A percentile compares a stretch with the other conserved stretches of the same genome.
These are phyloP conservation scores for Martes martes DNA, from an alignment of 2,113 vertebrate genomes.

Conservation along the genomic window DNA sequence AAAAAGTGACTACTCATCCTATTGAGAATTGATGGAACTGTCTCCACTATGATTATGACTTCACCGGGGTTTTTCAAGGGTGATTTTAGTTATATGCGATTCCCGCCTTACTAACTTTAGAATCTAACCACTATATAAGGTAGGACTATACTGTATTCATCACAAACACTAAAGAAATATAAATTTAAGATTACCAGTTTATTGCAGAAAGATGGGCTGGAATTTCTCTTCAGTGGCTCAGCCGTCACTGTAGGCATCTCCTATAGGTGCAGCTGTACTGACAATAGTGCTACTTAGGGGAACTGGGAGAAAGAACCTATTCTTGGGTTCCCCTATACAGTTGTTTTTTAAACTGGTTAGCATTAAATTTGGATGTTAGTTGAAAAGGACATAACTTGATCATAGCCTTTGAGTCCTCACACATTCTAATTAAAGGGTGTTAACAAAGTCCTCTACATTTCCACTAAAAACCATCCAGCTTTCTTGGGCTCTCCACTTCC, in stretches of 20 bases:
- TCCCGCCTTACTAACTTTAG: not conserved
- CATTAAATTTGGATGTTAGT: not conserved
- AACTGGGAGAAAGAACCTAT: not conserved
- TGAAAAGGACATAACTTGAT: not conserved
- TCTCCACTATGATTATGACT: not conserved
- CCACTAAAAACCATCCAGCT: not conserved
- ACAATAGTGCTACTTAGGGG: not conserved
- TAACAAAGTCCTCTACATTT: not conserved
- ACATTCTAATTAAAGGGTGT: conserved; percentile 22
- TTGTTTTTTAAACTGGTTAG: not conserved
- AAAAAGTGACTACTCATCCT: not conserved
- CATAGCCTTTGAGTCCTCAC: not conserved
- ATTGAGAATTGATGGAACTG: not conserved
- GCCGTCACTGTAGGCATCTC: not conserved
- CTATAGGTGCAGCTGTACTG: not conserved
- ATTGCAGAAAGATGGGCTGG: not conserved
- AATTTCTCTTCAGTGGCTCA: not conserved
- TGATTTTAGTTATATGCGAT: not conserved
- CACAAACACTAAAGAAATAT: not conserved
- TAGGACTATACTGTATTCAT: not conserved
- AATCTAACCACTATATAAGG: not conserved
- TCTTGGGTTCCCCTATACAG: not conserved
- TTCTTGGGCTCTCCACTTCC: not conserved
- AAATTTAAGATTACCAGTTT: not conserved
- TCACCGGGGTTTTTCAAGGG: not conserved